Percentiles rank a stretch among this genome's conserved stretches.
Evolutionary conservation across 2,888 invertebrate species (phyloP).

Genomic region (Candidula unifasciata): DNA sequence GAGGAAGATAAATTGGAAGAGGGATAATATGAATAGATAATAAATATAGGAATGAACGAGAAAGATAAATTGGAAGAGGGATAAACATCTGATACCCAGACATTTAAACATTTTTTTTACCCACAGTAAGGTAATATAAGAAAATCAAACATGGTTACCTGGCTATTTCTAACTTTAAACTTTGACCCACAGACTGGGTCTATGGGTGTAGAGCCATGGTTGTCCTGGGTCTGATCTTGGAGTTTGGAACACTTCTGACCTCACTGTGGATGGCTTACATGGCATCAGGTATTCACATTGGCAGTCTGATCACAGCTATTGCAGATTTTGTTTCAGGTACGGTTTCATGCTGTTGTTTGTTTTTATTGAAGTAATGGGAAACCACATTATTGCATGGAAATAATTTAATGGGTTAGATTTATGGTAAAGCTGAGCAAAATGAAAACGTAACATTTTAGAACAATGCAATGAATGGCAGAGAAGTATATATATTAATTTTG

Average conservation of each 20-base stretch:
- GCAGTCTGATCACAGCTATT: slow-evolving; percentile 34
- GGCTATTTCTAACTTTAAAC: not conserved
- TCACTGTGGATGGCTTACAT: slow-evolving; percentile 46
- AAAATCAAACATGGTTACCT: not conserved
- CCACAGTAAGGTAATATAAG: no score
- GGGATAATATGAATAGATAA: no score
- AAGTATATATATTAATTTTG: no score
- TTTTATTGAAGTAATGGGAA: no score
- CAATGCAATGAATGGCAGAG: no score
- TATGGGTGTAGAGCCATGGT: slow-evolving; percentile 41
- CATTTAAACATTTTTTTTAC: no score
- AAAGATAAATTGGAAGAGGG: no score
- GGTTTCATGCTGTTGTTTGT: not conserved
- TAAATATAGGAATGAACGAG: no score
- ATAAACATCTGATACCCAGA: no score
- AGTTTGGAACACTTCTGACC: not conserved
- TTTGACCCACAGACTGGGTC: slow-evolving; percentile 41
- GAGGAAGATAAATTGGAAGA: no score
- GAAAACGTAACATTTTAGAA: no score
- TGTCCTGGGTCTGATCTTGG: slow-evolving; percentile 30
- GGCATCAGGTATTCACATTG: slow-evolving; percentile 48
- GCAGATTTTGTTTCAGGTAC: slow-evolving; percentile 34
- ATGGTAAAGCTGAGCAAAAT: no score
- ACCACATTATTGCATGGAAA: not conserved
- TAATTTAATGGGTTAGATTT: not conserved